Base-by-base conservation (phyloP, 2,797 vertebrate genomes). In the Valencia hispanica region DNA sequence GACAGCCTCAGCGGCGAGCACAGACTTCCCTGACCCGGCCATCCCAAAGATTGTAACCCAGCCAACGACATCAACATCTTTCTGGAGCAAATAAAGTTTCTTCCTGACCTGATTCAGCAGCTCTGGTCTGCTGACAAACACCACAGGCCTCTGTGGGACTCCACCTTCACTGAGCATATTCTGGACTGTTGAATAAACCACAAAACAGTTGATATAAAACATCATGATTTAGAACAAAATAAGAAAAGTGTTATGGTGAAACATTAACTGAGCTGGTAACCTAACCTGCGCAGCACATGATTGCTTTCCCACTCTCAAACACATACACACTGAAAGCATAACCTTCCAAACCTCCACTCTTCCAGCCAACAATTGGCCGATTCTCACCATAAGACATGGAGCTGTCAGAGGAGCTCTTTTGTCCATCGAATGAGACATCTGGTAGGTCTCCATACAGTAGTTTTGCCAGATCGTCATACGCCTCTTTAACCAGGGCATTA, bases 1-100 rank as follows among this genome's bases (percentile, higher is more conserved):
- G 77, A 97, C 96, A 17, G 96, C 96, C 92, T 99, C 98, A 6
- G 98, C 96, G 70, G 98, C 96, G 82, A 99, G 88, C 68, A 99
- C 96, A n/a, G 98, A 98, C 91, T 99, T 99, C 15, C 98, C 98
- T 7, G 97, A 99, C 55, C 98, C 98, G 4, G 98, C 98, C 98
- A 99, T 99, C 72, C 98, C 98, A 70, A 96, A 97, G n/a, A 99
- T 93, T 0, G 96, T 96, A 79, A 99, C 95, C 98, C 98, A 99
- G 11, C 98, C 98, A 0, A 97, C 98, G 0, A 97, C 82, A 1
- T 95, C 93, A 4, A 97, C 82, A 1, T 95, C 93, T 4, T 77
- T 92, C 84, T 93, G 93, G 84, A 99, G 88, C n/a, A 78, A 84
- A 66, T 84, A 89, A 22, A 99, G 95, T 50, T 96, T 97, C 86